Conservation (phyloP, 2,888 invertebrate genomes). For the Sphecodes monilicornis region DNA sequence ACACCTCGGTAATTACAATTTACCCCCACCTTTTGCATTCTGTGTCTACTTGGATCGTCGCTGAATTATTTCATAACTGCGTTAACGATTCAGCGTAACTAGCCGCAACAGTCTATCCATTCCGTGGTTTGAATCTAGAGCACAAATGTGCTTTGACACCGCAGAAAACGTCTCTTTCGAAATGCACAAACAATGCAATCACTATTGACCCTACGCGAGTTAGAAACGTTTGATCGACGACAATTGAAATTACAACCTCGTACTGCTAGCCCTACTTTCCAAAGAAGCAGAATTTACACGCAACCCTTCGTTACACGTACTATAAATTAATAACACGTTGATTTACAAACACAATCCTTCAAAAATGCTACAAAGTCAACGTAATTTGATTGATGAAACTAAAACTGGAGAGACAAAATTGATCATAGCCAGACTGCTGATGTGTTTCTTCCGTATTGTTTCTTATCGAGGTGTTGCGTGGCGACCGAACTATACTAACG, state of each 20-base stretch:
- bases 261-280: conserved; percentile 11
- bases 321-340: not conserved
- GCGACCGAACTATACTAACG: too few relatives aligned
- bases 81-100: conserved; percentile 3
- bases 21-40: not conserved
- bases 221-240: conserved; percentile 25
- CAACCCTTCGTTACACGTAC: not conserved
- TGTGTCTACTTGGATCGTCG: not conserved
- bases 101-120: conserved; percentile 4
- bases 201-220: not conserved
- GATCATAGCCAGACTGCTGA: too few relatives aligned
- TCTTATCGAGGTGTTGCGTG: too few relatives aligned
- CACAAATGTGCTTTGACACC: conserved; percentile 34
- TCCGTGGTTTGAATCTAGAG: not conserved
- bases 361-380: not conserved
- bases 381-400: not conserved
- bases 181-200: conserved; percentile 23
- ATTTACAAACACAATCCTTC: not conserved
- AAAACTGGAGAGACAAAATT: too few relatives aligned
- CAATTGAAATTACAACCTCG: conserved; percentile 23
- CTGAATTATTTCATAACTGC: conserved; percentile 18
- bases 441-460: too few relatives aligned
- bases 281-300: not conserved
- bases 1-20: not conserved
- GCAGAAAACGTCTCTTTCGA: conserved; percentile 26